Evolutionary conservation across 2,797 vertebrate species (phyloP).

Genomic region (Hyperoplus lanceolatus): DNA sequence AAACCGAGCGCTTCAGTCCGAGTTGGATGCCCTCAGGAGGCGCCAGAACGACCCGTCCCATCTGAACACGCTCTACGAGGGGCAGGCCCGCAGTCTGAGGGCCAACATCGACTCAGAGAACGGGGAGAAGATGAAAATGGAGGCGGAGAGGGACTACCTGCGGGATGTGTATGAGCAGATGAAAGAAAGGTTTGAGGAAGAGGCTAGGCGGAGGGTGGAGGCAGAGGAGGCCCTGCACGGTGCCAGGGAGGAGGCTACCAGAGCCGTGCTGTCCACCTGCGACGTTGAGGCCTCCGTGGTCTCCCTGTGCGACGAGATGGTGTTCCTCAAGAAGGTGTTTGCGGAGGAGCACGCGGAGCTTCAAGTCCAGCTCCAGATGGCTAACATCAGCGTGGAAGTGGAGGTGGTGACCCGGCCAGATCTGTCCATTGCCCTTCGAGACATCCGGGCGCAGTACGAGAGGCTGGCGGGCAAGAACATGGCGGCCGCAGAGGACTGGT

Average conservation of each 20-base stretch:
- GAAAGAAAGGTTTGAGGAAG: slow-evolving; percentile 83
- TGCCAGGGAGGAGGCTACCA: slow-evolving; percentile 79
- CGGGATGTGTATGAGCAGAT: slow-evolving; percentile 76
- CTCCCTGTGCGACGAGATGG: slow-evolving; percentile 84
- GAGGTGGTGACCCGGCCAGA: slow-evolving; percentile 86
- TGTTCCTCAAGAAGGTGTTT: slow-evolving; percentile 87
- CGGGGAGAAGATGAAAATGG: slow-evolving; percentile 85
- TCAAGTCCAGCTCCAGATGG: slow-evolving; percentile 83
- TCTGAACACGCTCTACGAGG: slow-evolving; percentile 85
- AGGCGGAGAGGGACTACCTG: slow-evolving; percentile 83
- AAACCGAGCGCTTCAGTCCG: slow-evolving; percentile 84
- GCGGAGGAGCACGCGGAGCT: slow-evolving; percentile 85
- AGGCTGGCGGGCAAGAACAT: slow-evolving; percentile 88
- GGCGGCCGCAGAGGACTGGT: slow-evolving; percentile 89
- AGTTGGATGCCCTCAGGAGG: slow-evolving; percentile 84
- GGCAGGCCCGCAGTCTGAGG: slow-evolving; percentile 84
- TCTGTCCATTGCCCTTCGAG: slow-evolving; percentile 86
- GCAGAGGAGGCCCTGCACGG: slow-evolving; percentile 82
- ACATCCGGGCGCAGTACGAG: slow-evolving; percentile 89
- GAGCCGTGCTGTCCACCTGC: slow-evolving; percentile 76
- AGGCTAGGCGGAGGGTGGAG: slow-evolving; percentile 67
- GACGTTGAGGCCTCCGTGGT: slow-evolving; percentile 81
- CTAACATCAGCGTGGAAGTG: slow-evolving; percentile 82
- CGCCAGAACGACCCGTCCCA: slow-evolving; percentile 83
- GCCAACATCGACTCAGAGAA: slow-evolving; percentile 85